phyloP scores from a whole-genome alignment of 2,113 vertebrate genomes.

The Osmerus eperlanus region DNA sequence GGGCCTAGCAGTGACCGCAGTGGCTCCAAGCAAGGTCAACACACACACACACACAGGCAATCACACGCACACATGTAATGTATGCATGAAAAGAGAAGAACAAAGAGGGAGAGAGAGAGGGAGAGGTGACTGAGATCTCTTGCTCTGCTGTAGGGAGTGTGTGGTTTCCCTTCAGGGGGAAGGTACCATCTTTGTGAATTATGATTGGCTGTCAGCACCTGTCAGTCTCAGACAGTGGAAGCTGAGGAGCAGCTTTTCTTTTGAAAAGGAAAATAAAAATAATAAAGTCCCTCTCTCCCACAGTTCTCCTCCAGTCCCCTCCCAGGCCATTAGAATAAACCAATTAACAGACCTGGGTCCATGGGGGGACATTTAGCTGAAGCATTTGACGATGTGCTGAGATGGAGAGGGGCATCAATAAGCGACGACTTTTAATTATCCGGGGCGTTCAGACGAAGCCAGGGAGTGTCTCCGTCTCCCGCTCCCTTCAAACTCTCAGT shows the following conservation, averaged over 20 bases:
- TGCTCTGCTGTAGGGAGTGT: not conserved
- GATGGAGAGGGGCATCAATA: conserved; percentile 14
- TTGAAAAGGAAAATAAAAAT: too few species aligned
- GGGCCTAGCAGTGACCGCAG: conserved; percentile 86
- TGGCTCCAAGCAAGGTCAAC: conserved; percentile 88
- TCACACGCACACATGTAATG: not conserved
- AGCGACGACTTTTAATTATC: conserved; percentile 6
- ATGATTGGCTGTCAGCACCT: conserved; percentile 3
- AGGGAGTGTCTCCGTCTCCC: too few species aligned
- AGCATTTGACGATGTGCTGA: conserved; percentile 5
- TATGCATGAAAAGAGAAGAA: not conserved
- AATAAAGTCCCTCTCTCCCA: not conserved
- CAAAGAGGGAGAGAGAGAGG: not conserved
- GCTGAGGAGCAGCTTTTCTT: not conserved
- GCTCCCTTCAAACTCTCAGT: too few species aligned
- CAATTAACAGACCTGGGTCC: conserved; percentile 4
- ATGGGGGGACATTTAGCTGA: conserved; percentile 7
- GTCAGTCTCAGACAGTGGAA: not conserved
- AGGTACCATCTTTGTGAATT: not conserved
- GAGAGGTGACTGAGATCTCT: not conserved
- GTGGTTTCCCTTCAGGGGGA: not conserved
- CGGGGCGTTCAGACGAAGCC: not conserved
- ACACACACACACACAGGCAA: conserved; percentile 9
- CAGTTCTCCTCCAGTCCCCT: not conserved
- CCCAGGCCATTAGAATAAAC: conserved; percentile 12